Base-by-base conservation (phyloP, 1,140 invertebrate species). In the Drosophila grimshawi region DNA sequence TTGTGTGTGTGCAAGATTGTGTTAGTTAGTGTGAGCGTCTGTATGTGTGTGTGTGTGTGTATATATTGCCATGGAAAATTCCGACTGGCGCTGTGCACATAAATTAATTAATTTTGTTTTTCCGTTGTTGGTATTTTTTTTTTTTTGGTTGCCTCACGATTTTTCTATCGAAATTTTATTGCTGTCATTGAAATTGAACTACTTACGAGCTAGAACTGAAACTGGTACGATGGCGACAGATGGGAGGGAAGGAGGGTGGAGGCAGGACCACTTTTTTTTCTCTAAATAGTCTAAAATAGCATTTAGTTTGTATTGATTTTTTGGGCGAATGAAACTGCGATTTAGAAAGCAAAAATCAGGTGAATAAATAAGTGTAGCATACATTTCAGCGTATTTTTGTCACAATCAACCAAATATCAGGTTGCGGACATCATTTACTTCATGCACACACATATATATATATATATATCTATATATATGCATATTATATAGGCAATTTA, bases 61-160 rank as follows among this genome's bases (percentile, higher is more conserved):
- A 65, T 45, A 46, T 77, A 88, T 86, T 86, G 82, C 83, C 76
- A 86, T 86, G 83, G 85, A 89, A 88, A 88, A 88, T 83, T 77
- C 77, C 77, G 66, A 45, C 77, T 80, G 60, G 57, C 66, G 33
- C 48, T 65, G 67, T 56, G 83, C 77, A 88, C 69, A 88, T 88
- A 88, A 88, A 88, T 86, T 86, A 86, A 86, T 86, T 86, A 86
- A 88, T 86, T 88, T 86, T 82, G 79, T 88, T 88, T 86, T 67
- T 81, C 70, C 64, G 49, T 68, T 63, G 57, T 8, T 64, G 41
- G 43, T 63, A 64, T 75, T 51, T 48, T 46, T 43, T 45, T 62
- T 51, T 49, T 39, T 39, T n/a, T 27, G 19, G 11, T 29, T 35
- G 33, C 43, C 41, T 32, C 64, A 60, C 48, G 48, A 60, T 67